These are phyloP conservation scores for Pandemis heparana DNA, from an alignment of 2,888 invertebrate genomes.

Conservation along the genomic window DNA sequence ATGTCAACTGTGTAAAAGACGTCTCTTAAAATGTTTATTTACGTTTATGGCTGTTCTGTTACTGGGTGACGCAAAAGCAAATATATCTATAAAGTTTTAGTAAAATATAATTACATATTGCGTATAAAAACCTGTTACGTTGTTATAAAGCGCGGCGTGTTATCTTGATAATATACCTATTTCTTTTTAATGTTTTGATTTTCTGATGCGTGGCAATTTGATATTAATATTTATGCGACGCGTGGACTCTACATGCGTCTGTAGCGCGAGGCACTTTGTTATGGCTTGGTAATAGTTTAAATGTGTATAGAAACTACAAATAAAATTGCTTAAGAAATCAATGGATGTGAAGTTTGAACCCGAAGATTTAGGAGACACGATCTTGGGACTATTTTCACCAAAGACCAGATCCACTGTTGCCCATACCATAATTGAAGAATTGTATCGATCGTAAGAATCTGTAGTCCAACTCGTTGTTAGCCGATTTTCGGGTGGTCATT, in stretches of 20 bases:
- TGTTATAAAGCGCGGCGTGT: conserved; percentile 12
- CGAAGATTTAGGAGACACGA: too few species aligned
- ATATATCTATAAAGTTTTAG: conserved; percentile 27
- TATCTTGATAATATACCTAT: conserved; percentile 25
- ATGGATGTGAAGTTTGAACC: too few species aligned
- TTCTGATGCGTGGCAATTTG: conserved; percentile 2
- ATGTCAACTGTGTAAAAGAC: neutral
- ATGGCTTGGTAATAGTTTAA: neutral
- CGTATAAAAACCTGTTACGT: conserved; percentile 39
- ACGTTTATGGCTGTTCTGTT: conserved; percentile 8
- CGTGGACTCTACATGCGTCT: neutral
- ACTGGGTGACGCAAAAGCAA: conserved; percentile 38
- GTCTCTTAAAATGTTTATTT: conserved; percentile 18
- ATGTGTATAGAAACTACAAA: neutral
- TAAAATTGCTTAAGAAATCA: neutral
- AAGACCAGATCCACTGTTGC: too few species aligned
- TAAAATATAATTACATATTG: conserved; percentile 13
- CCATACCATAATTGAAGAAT: too few species aligned
- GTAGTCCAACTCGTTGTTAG: too few species aligned
- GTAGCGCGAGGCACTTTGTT: neutral
- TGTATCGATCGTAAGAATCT: too few species aligned
- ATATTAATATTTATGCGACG: neutral
- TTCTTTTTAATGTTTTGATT: conserved; percentile 9
- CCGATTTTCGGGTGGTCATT: too few species aligned
- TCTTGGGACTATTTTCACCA: too few species aligned